Evolutionary conservation across 2,113 vertebrate species (phyloP), one percentile per base, ranked within the genome.

Genomic region (Anoplopoma fimbria): DNA sequence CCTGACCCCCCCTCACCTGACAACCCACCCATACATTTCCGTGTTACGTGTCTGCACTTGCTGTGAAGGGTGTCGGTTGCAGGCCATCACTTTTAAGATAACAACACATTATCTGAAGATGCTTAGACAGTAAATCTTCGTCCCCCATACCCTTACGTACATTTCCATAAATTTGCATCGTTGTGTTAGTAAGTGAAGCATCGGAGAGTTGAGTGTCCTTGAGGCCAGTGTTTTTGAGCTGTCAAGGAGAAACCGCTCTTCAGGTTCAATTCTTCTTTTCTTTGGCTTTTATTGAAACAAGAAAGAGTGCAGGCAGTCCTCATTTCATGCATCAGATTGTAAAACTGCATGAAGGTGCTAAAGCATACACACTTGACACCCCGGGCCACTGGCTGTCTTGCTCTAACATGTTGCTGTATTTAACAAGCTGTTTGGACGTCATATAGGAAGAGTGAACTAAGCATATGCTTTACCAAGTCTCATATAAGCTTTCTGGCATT

Each of bases 91-190:
- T 87, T 57, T 88, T 61, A 78, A n/a, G 57, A 82, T 81, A 81
- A 85, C 78, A 79, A 77, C 58, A 69, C 68, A 74, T 86, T 76
- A 86, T 81, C 25, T 72, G 69, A 85, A 87, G 75, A 85, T 84
- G 75, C 69, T 62, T 72, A 58, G 42, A 82, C 68, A 77, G 72
- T 89, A 75, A 90, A 87, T 86, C 73, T 89, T 82, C 62, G 71
- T 83, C 62, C 65, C 34, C 6, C 67, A 45, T 51, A 65, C 34
- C 40, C 68, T 58, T 65, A 86, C 58, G 45, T 76, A 45, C 72
- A 88, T 91, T 92, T 92, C 86, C 90, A 93, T 87, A 92, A 74
- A 91, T 84, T 86, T 88, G 78, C 82, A 91, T 90, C 1, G 6
- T 87, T 85, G 73, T 62, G 47, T 75, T 58, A 64, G 75, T 77